Evolutionary conservation across 2,888 invertebrate species (phyloP), one percentile per base, ranked within the genome.

Genomic region (Nebria brevicollis): DNA sequence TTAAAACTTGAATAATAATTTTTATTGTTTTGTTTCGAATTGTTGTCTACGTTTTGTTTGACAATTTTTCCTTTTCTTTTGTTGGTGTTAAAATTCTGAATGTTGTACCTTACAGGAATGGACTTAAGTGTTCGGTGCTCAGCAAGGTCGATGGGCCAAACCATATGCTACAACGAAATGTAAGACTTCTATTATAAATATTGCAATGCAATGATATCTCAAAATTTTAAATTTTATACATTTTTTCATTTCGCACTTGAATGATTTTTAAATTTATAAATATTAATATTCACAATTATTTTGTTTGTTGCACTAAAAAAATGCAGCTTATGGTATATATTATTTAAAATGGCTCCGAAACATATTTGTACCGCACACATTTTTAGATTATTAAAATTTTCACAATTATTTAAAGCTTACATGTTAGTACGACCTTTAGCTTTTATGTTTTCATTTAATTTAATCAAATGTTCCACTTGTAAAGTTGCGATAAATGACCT

Each of bases 1-100:
- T 54, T 54, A 54, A 26, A 43, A 15, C 25, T 20, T 54, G 15
- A 64, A 54, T 11, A 25, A 43, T 54, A 20, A 20, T 75, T 75
- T 75, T 75, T 75, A 26, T 15, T 25, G 20, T 68, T 68, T 68
- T 8, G 43, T 43, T 43, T 43, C 43, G 43, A 43, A 43, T 43
- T 43, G 6, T 43, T 43, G 43, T 43, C 10, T 43, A 6, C 54
- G 34, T 34, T 34, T 34, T 4, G 1, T 34, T 34, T 34, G 34
- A 34, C 54, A 13, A 8, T 6, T 20, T 20, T 20, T 20, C 20
- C 54, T 3, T 54, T 54, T 54, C 11, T 54, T 54, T 54, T 54
- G 54, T 54, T 54, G 13, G 54, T 54, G 54, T 54, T 54, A 54
- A 54, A 54, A 54, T 54, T 54, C 54, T 54, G 54, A 54, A 54